Evolutionary conservation across 2,113 vertebrate genomes (phyloP).

Genomic region (Crotalus tigris): DNA sequence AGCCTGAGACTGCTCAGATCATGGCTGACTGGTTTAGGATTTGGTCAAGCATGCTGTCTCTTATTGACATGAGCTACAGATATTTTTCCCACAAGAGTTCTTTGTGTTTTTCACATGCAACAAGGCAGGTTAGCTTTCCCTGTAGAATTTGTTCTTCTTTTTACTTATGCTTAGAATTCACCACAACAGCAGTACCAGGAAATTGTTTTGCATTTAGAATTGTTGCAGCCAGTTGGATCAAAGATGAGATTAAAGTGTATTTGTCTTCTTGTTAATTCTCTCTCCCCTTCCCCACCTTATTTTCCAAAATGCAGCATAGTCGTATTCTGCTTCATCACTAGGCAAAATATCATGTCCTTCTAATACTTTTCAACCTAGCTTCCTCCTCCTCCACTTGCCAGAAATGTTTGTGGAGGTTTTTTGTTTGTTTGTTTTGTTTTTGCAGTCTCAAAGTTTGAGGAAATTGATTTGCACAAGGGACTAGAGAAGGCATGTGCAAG

Average conservation of each 20-base stretch:
- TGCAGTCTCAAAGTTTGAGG: not conserved
- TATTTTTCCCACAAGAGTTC: slow-evolving; percentile 5
- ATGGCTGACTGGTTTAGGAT: not conserved
- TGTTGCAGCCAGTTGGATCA: not conserved
- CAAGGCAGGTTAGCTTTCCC: not conserved
- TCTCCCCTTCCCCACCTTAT: not conserved
- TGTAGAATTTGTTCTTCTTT: not conserved
- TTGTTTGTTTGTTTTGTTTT: too few species aligned
- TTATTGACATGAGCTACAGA: not conserved
- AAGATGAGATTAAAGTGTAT: not conserved
- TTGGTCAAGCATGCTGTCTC: not conserved
- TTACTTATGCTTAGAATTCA: not conserved
- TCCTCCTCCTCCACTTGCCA: not conserved
- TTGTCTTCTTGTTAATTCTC: not conserved
- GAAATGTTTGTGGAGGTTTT: not conserved
- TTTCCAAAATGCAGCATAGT: rapidly evolving
- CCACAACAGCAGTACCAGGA: not conserved
- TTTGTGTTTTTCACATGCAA: slow-evolving; percentile 19
- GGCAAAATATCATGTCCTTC: not conserved
- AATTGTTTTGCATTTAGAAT: not conserved
- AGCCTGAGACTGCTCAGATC: not conserved
- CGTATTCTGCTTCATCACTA: not conserved
- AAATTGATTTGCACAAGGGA: not conserved
- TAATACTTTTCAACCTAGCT: not conserved
- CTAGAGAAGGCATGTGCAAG: not conserved